Percentiles rank a stretch among this genome's conserved stretches.
These are phyloP conservation scores for Hypomesus transpacificus DNA, from an alignment of 2,113 vertebrate species.

Conservation along the genomic window DNA sequence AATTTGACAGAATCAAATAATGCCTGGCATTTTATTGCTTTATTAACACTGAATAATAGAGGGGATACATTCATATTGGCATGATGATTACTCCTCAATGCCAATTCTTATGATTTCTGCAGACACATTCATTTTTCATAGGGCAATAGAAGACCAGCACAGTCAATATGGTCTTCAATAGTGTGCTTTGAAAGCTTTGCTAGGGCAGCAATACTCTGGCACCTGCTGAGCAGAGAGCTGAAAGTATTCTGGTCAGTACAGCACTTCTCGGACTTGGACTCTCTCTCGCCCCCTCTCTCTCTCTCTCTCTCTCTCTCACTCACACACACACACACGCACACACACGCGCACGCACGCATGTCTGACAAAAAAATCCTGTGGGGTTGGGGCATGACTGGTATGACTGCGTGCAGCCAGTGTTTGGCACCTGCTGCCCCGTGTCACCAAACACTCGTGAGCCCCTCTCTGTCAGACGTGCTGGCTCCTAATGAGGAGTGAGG, in stretches of 20 bases:
- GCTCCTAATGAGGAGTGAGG: slow-evolving; percentile 56
- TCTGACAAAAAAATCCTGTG: background rate
- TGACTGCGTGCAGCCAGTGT: slow-evolving; percentile 18
- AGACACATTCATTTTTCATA: background rate
- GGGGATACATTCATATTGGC: background rate
- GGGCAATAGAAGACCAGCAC: background rate
- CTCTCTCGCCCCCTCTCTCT: background rate
- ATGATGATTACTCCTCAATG: background rate
- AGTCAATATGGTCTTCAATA: background rate
- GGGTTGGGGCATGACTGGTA: background rate
- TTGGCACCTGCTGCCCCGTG: slow-evolving; percentile 41
- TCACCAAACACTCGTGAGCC: slow-evolving; percentile 6
- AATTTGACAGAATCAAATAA: background rate
- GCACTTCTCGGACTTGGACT: background rate
- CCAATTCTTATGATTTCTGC: background rate
- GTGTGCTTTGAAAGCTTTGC: background rate
- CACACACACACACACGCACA: background rate
- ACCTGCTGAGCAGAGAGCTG: background rate
- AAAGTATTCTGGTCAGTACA: background rate
- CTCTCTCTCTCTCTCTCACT: background rate
- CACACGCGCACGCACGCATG: slow-evolving; percentile 1
- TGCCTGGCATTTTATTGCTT: background rate
- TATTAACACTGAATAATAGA: background rate
- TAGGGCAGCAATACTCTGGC: background rate
- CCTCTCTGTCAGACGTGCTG: slow-evolving; percentile 53